Base-by-base conservation (phyloP, 2,888 invertebrate species). In the Synanthedon tipuliformis region DNA sequence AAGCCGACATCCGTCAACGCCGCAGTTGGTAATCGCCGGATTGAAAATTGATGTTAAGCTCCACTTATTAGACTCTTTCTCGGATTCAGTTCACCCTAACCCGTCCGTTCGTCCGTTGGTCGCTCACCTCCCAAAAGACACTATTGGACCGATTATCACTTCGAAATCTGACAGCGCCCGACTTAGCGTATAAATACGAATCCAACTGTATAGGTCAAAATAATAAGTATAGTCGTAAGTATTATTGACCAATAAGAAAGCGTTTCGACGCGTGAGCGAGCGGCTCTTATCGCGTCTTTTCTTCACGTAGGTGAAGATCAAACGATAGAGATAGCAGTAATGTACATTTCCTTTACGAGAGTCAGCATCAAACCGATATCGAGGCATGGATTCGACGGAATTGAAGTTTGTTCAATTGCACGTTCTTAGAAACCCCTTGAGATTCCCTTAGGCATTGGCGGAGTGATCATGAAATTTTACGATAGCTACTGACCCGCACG, bases 1-100 rank as follows among this genome's bases (percentile, higher is more conserved):
- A 85, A 87, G 83, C 83, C 73, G 86, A 82, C 86, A 82, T 87
- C 86, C 87, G 86, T 87, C 87, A 87, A 79, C 87, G 85, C 80
- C 76, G 74, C 68, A 63, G 61, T 66, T 68, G 75, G 75, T 84
- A 85, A 85, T 84, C 85, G 73, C 71, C 71, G 73, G 77, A 85
- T 86, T 81, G 78, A 81, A 86, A 82, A 85, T 84, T 84, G 73
- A 80, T 80, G 81, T 69, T 86, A 84, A 87, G 83, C 80, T 71
- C 74, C 63, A 83, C 81, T 87, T 87, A 87, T 81, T 81, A 76
- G 80, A 81, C 81, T 82, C 74, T 73, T 78, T 73, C 73, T 71
- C 73, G 75, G 70, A 73, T 77, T 77, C 71, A 65, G 71, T 75
- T 72, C 73, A 66, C 59, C 61, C 64, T 65, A 71, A 77, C 73